phyloP scores from a whole-genome alignment of 2,113 vertebrate genomes.

The Parotia lawesii region DNA sequence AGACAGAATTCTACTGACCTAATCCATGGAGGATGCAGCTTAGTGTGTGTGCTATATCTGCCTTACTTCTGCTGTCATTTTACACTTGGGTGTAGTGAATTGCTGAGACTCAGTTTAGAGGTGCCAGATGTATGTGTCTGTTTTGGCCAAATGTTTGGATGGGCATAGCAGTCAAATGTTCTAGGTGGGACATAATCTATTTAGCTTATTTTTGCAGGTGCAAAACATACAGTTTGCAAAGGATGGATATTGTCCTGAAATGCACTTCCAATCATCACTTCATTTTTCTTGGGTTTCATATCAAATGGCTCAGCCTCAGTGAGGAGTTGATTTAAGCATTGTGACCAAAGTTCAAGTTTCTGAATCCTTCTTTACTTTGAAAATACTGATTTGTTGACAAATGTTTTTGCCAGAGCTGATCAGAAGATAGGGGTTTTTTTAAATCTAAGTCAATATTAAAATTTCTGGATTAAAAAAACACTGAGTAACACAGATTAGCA shows the following conservation, averaged over 20 bases:
- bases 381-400: neutral
- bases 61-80: neutral
- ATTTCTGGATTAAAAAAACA: neutral
- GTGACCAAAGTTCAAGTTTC: neutral
- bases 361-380: neutral
- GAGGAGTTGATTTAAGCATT: neutral
- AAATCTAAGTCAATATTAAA: neutral
- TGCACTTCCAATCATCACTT: neutral
- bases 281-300: neutral
- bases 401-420: neutral
- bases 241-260: neutral
- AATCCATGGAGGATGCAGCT: neutral
- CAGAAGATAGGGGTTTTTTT: neutral
- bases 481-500: neutral
- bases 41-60: neutral
- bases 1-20: neutral
- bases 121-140: neutral
- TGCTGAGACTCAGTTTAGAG: neutral
- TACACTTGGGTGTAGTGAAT: neutral
- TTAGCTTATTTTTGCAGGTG: neutral
- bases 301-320: neutral
- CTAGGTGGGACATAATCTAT: neutral
- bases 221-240: neutral
- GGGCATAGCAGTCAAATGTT: neutral
- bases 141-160: neutral